These are phyloP conservation scores for Xenentodon cancila DNA, from an alignment of 2,797 vertebrate species.

Conservation along the genomic window DNA sequence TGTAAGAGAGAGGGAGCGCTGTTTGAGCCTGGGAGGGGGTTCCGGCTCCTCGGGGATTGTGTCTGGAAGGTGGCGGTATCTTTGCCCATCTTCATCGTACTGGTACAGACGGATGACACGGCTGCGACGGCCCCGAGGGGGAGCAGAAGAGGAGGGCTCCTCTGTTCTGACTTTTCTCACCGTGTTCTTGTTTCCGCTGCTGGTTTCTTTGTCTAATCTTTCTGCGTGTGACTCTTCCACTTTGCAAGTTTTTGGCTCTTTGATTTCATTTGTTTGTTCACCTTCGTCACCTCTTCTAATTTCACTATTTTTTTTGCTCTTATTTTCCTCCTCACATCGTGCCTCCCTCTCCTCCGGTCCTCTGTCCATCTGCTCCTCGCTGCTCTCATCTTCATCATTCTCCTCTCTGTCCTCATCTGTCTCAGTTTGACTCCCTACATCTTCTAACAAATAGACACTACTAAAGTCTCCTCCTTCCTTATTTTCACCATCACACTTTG, in stretches of 20 bases:
- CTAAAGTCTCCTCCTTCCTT: background rate
- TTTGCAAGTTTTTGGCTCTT: constrained; percentile 6
- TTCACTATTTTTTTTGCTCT: background rate
- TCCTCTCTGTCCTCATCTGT: constrained; percentile 12
- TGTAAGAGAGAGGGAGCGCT: constrained; percentile 74
- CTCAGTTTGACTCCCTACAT: constrained; percentile 13
- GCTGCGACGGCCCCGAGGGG: constrained; percentile 25
- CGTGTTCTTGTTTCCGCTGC: background rate
- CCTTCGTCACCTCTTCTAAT: background rate
- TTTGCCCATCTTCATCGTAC: constrained; percentile 80
- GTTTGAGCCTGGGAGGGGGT: constrained; percentile 47
- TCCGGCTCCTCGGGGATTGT: background rate
- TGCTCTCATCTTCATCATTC: background rate
- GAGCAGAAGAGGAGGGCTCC: accelerated
- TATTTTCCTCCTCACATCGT: background rate
- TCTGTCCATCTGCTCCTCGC: background rate
- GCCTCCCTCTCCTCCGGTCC: too few relatives aligned
- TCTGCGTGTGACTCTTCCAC: background rate
- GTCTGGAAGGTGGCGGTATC: constrained; percentile 68
- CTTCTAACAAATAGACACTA: constrained; percentile 1
- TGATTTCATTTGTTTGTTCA: background rate
- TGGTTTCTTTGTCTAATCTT: constrained; percentile 1
- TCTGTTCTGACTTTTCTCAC: background rate
- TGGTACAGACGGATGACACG: constrained; percentile 82
- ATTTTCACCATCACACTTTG: background rate